These are phyloP conservation scores for Rhimphoctona megacephalus DNA, from an alignment of 2,888 invertebrate genomes.

Conservation along the genomic window DNA sequence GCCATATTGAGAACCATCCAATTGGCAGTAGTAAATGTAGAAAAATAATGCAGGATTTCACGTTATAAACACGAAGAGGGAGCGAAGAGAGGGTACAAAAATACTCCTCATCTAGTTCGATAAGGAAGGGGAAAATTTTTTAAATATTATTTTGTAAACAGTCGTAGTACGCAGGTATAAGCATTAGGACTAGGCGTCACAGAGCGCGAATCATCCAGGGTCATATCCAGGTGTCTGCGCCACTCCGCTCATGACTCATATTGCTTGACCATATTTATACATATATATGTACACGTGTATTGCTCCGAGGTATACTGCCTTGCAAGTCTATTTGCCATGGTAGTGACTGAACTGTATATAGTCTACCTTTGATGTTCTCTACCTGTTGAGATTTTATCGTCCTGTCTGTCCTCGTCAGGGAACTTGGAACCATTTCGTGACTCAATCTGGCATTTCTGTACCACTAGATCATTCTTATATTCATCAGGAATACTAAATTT, in stretches of 20 bases:
- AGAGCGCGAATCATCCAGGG: constrained; percentile 69
- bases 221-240: constrained; percentile 71
- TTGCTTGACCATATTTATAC: constrained; percentile 61
- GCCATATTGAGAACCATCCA: not conserved
- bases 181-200: constrained; percentile 46
- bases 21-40: not conserved
- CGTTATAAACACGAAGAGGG: constrained; percentile 28
- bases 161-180: constrained; percentile 42
- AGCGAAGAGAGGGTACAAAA: not conserved
- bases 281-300: constrained; percentile 33
- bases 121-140: constrained; percentile 23
- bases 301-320: constrained; percentile 16
- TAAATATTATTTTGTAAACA: constrained; percentile 56
- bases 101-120: not conserved
- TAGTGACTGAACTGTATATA: constrained; percentile 38
- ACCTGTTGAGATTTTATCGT: constrained; percentile 60
- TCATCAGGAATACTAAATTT: not conserved
- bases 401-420: constrained; percentile 14
- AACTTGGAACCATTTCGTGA: constrained; percentile 24
- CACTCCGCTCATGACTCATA: constrained; percentile 63
- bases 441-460: constrained; percentile 27
- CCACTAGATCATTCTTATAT: constrained; percentile 23
- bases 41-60: not conserved
- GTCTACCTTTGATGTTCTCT: constrained; percentile 50
- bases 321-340: constrained; percentile 42